Base-by-base conservation (phyloP, 2,113 vertebrate genomes). In the Globicephala melas region DNA sequence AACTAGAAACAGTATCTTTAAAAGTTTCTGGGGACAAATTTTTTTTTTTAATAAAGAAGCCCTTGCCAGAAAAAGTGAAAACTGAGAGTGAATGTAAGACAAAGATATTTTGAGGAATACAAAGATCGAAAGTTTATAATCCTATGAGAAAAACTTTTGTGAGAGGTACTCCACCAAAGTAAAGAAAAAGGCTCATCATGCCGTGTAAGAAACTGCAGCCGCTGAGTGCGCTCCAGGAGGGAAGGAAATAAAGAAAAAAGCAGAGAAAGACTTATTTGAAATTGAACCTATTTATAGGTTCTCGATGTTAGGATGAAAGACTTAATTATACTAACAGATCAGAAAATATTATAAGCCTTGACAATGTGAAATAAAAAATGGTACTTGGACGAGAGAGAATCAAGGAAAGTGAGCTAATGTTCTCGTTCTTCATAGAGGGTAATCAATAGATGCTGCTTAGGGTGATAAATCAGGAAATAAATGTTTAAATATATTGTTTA, bases 251-350 rank as follows among this genome's bases (percentile, higher is more conserved):
- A 15, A 50, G 50, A 23, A 44, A 88, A 38, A 67, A 87, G n/a
- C 14, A 53, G 25, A 58, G 44, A 44, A 76, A 53, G 25, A 41
- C 25, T 41, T 67, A 92, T 41, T 68, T 79, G 70, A 76, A 89
- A 96, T 21, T 38, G n/a, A 80, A 74, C 84, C 84, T 70, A 6
- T 21, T 58, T 83, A 96, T 63, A 71, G 58, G 53, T 91, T 96
- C 96, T 93, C 71, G 76, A 26, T 60, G 91, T 71, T 84, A 81
- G 76, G 80, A 74, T 15, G 67, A 77, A 95, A 86, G 73, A 50
- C 68, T 53, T 53, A 91, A 94, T 47, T 81, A 81, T 65, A 91
- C 58, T 74, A 50, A 80, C 3, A 79, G 79, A 79, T 44, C 21
- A 90, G 84, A 38, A 96, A 63, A 71, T 55, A 79, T 55, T 80